A percentile compares a stretch with the other conserved stretches of the same genome.
Evolutionary conservation across 2,113 vertebrate genomes (phyloP).

Genomic region (Typhlomys cinereus): DNA sequence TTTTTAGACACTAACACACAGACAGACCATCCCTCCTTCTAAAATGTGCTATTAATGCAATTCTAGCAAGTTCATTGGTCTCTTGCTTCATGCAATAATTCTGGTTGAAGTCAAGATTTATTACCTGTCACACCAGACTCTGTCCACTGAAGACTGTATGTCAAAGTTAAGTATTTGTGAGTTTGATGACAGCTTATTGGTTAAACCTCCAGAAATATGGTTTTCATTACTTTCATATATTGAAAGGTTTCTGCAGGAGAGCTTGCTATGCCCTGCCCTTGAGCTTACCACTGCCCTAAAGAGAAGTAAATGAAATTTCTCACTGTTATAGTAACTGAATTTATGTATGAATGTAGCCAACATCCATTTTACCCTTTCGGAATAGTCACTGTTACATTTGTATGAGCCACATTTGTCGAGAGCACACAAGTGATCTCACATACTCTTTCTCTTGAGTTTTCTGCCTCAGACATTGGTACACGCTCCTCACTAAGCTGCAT

Average conservation of each 20-base stretch:
- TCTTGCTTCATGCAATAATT: background rate
- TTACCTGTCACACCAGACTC: background rate
- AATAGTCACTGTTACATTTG: background rate
- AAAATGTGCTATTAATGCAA: background rate
- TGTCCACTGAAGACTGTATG: background rate
- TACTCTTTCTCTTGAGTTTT: background rate
- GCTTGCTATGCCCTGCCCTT: background rate
- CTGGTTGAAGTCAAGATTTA: background rate
- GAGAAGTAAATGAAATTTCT: slow-evolving; percentile 16
- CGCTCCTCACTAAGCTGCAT: background rate
- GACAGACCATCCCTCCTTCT: background rate
- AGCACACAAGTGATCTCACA: background rate
- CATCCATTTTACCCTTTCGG: background rate
- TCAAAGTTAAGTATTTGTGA: slow-evolving; percentile 7
- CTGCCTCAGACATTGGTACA: background rate
- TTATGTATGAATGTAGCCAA: background rate
- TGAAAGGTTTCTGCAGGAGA: background rate
- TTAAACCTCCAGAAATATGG: background rate
- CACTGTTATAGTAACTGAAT: background rate
- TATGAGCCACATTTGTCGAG: background rate
- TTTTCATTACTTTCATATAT: slow-evolving; percentile 1
- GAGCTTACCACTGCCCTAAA: background rate
- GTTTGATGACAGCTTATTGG: background rate
- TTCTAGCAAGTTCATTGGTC: background rate
- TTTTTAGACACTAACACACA: background rate